Evolutionary conservation across 2,888 invertebrate species (phyloP), one percentile per base, ranked within the genome.

Genomic region (Drosophila seclusa): DNA sequence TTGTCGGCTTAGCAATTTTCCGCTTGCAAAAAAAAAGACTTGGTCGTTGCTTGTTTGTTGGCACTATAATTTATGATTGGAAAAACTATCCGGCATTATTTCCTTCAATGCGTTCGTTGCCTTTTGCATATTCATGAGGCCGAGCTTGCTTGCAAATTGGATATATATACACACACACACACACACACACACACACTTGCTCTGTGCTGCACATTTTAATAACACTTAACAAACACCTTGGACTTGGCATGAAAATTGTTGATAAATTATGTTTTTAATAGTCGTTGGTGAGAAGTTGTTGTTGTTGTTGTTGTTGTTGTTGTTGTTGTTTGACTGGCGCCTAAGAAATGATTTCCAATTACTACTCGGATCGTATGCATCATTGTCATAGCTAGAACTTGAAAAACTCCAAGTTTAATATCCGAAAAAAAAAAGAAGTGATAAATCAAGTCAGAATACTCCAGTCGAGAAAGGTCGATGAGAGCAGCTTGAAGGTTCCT

Each of bases 221-320:
- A 84, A 87, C 87, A 84, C 85, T 84, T 76, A 82, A 82, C 80
- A 79, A 87, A 87, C 83, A 87, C 89, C 89, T 87, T 89, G 82
- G 85, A 89, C 89, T 89, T 85, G 89, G 69, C 83, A 82, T 74
- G 89, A 75, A 84, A 89, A 85, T 85, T 85, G 85, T 87, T 89
- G 72, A 89, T 87, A 84, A 84, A 84, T 89, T 89, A 89, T 89
- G 73, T 82, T 75, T 80, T 71, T 77, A 71, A 82, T 87, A 76
- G 73, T 73, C 66, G 60, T 68, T 52, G 63, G 49, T 49, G 27
- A 27, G 29, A 48, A 48, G 48, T 13, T 21, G 57, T 45, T 38
- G 48, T 54, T 29, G 29, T 29, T 29, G 29, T 29, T 31, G 7
- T 31, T 31, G 31, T 8, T 31, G 31, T 31, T 63, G 32, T 24